Conservation (phyloP, 2,888 invertebrate species). For the Polyploca ridens region DNA sequence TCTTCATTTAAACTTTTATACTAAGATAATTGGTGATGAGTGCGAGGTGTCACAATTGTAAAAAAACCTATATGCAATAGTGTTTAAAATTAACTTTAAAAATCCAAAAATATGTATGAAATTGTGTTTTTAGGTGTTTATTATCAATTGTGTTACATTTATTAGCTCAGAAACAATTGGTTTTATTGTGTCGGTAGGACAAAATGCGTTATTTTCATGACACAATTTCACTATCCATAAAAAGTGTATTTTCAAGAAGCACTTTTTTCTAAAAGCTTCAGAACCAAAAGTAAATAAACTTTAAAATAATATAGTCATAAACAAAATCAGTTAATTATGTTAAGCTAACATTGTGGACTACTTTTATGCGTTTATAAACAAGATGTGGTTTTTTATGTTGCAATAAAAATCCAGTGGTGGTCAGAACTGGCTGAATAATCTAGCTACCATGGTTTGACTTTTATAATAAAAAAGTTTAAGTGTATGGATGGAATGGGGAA, state of each 20-base stretch:
- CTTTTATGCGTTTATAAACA: background rate
- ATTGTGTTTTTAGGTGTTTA: background rate
- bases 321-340: background rate
- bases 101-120: conserved; percentile 3
- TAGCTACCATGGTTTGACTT: background rate
- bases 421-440: background rate
- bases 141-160: background rate
- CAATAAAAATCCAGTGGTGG: background rate
- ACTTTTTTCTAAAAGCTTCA: background rate
- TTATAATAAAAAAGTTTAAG: conserved; percentile 24
- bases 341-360: background rate
- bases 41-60: conserved; percentile 25
- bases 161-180: background rate
- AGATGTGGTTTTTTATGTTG: background rate
- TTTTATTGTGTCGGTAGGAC: background rate
- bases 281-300: background rate
- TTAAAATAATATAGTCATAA: background rate
- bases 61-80: conserved; percentile 14
- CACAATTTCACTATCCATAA: background rate
- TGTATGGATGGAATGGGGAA: conserved; percentile 24
- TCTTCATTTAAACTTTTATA: conserved; percentile 25
- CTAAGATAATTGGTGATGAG: conserved; percentile 22
- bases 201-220: background rate
- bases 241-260: background rate
- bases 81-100: background rate